Evolutionary conservation across 2,797 vertebrate species (phyloP).

Genomic region (Dryobates pubescens): DNA sequence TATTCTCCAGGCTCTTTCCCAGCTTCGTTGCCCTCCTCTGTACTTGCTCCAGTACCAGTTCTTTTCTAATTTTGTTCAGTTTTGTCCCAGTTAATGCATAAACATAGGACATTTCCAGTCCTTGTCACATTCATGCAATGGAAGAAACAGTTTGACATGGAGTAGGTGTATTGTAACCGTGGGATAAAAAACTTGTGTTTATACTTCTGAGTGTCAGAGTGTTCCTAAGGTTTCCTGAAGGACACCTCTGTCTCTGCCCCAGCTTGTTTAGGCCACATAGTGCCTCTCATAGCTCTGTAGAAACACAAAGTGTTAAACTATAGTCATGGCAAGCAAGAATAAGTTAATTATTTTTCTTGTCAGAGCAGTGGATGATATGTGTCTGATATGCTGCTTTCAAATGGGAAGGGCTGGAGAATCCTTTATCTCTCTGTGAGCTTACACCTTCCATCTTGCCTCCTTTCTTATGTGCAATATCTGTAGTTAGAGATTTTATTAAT

Average conservation of each 20-base stretch:
- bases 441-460: neutral
- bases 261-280: neutral
- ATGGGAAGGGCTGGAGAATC: neutral
- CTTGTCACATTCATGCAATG: neutral
- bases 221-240: neutral
- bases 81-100: neutral
- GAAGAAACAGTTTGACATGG: neutral
- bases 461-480: neutral
- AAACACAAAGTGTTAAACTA: neutral
- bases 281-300: neutral
- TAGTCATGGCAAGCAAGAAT: neutral
- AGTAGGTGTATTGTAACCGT: neutral
- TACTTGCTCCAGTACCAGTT: too few relatives aligned
- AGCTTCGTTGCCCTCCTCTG: too few relatives aligned
- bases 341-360: neutral
- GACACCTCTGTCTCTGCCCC: neutral
- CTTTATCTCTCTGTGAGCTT: neutral
- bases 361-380: neutral
- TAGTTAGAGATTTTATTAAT: neutral
- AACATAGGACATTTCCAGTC: neutral
- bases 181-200: neutral
- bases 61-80: neutral
- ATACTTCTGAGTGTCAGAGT: neutral
- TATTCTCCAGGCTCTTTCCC: too few relatives aligned
- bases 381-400: neutral